Conservation (phyloP, 2,113 vertebrate genomes). For the Nematolebias whitei region DNA sequence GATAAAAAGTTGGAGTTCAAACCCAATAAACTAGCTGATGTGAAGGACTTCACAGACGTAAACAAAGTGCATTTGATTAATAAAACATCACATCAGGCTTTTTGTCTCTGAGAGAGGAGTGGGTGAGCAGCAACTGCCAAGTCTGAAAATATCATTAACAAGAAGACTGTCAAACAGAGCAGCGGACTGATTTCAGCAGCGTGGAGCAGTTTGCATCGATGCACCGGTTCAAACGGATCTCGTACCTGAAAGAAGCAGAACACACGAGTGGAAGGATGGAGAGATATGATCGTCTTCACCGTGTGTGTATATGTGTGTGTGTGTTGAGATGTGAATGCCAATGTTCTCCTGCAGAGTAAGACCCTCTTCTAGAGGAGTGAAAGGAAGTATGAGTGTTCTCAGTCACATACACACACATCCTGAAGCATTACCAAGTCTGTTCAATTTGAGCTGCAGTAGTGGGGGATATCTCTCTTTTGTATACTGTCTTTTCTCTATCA, state of each 20-base stretch:
- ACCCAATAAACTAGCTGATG: conserved; percentile 36
- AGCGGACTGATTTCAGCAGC: conserved; percentile 17
- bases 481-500: neutral
- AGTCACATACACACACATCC: conserved; percentile 17
- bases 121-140: conserved; percentile 33
- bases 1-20: conserved; percentile 13
- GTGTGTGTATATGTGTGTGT: conserved; percentile 21
- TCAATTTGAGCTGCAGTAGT: conserved; percentile 15
- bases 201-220: conserved; percentile 33
- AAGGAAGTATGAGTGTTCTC: conserved; percentile 20
- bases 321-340: conserved; percentile 54
- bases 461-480: conserved; percentile 29
- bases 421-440: conserved; percentile 13
- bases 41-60: conserved; percentile 33
- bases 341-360: conserved; percentile 48
- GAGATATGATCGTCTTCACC: conserved; percentile 37
- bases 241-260: conserved; percentile 35
- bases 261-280: conserved; percentile 13
- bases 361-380: conserved; percentile 23
- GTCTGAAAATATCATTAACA: conserved; percentile 42
- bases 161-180: conserved; percentile 51
- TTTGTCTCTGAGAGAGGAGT: neutral
- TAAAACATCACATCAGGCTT: conserved; percentile 21
- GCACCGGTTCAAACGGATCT: conserved; percentile 32
- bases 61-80: conserved; percentile 40